These are phyloP conservation scores for Cryptosula pallasiana DNA, from an alignment of 2,888 invertebrate genomes.

Conservation along the genomic window DNA sequence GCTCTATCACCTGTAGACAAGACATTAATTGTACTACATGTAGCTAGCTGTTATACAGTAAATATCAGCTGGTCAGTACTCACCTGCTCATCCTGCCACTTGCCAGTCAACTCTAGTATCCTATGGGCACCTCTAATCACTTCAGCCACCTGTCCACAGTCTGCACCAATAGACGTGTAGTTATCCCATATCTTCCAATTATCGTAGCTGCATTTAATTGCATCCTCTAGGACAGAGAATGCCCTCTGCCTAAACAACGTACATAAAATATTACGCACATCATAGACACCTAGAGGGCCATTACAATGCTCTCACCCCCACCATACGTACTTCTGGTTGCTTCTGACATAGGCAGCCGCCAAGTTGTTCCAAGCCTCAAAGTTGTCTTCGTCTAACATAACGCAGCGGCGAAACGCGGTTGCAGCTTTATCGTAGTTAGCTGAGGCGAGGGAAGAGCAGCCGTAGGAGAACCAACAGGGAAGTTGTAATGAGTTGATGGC, in stretches of 20 bases:
- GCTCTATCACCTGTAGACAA: constrained; percentile 59
- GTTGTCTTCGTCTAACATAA: constrained; percentile 74
- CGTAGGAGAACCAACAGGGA: constrained; percentile 77
- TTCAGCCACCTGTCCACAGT: constrained; percentile 78
- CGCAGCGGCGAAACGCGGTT: constrained; percentile 78
- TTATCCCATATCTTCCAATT: constrained; percentile 97
- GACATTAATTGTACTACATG: no score
- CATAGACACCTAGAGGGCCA: no score
- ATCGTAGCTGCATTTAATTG: constrained; percentile 78
- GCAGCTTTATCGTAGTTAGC: constrained; percentile 64
- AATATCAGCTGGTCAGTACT: no score
- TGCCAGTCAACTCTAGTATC: constrained; percentile 72
- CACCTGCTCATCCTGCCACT: constrained; percentile 68
- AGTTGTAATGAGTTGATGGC: constrained; percentile 78
- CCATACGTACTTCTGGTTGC: constrained; percentile 75
- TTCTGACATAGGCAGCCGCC: constrained; percentile 83
- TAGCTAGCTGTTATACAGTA: no score
- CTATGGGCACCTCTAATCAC: constrained; percentile 77
- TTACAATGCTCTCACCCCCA: no score
- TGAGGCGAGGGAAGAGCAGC: constrained; percentile 69
- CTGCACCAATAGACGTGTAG: constrained; percentile 66
- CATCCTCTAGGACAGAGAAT: constrained; percentile 77
- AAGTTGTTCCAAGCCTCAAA: constrained; percentile 98
- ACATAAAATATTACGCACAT: no score
- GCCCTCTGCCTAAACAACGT: constrained; percentile 59